These are phyloP conservation scores for Dicrostonyx torquatus DNA, from an alignment of 2,797 vertebrate genomes.

Conservation along the genomic window DNA sequence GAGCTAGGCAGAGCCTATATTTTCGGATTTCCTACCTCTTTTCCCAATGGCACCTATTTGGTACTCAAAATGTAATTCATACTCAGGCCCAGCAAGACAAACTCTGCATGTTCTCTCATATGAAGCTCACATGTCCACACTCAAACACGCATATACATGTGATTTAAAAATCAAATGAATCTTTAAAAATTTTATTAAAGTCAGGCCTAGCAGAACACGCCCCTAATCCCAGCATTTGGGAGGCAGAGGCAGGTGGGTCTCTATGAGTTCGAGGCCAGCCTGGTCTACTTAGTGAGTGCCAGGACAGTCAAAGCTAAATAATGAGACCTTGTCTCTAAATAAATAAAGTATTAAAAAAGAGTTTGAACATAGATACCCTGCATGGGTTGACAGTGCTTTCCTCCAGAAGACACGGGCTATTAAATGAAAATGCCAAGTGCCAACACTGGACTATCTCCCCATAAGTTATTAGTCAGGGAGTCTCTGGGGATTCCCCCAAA, in stretches of 20 bases:
- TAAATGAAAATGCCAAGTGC: neutral
- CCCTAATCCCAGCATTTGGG: neutral
- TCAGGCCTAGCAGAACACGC: neutral
- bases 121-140: neutral
- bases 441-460: neutral
- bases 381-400: neutral
- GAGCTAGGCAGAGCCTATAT: neutral
- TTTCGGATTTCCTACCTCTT: neutral
- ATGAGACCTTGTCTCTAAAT: neutral
- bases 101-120: neutral
- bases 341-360: neutral
- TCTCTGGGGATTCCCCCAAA: neutral
- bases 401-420: neutral
- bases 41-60: neutral
- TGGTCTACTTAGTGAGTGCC: neutral
- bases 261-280: neutral
- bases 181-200: neutral
- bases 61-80: conserved; percentile 24
- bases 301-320: neutral
- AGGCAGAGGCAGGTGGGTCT: neutral
- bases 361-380: neutral
- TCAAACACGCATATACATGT: neutral
- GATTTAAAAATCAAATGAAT: neutral
- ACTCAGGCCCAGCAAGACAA: neutral
- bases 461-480: neutral